Evolutionary conservation across 2,888 invertebrate genomes (phyloP).

Genomic region (Xanthorhoe designata): DNA sequence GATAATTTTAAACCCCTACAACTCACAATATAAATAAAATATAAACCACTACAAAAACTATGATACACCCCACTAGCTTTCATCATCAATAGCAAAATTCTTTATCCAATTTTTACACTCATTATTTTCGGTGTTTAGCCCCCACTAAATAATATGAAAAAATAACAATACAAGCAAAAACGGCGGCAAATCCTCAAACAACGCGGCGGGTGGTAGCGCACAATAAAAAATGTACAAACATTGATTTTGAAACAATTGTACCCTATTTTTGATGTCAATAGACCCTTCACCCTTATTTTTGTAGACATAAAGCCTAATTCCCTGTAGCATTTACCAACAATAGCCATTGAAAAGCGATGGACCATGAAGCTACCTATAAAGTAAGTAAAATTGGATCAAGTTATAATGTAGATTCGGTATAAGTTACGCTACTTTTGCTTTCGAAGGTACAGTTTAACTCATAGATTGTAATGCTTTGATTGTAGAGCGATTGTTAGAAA

Average conservation of each 20-base stretch:
- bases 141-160: constrained; percentile 51
- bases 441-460: too few species aligned
- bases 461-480: too few species aligned
- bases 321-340: constrained; percentile 27
- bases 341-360: constrained; percentile 38
- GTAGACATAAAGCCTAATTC: constrained; percentile 8
- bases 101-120: constrained; percentile 64
- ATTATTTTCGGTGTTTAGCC: constrained; percentile 63
- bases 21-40: too few species aligned
- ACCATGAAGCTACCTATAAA: constrained; percentile 39
- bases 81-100: constrained; percentile 27
- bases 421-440: constrained; percentile 17
- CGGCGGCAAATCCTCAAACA: constrained; percentile 56
- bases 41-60: constrained; percentile 7
- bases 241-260: constrained; percentile 43
- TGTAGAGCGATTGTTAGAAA: too few species aligned
- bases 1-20: too few species aligned
- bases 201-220: constrained; percentile 59
- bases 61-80: constrained; percentile 25
- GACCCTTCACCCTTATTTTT: constrained; percentile 8
- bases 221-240: constrained; percentile 38
- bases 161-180: constrained; percentile 51
- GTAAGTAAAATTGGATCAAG: constrained; percentile 28
- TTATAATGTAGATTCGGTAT: constrained; percentile 30
- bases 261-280: constrained; percentile 12